These are phyloP conservation scores for Sciurus vulgaris DNA, from an alignment of 2,797 vertebrate genomes.

Conservation along the genomic window DNA sequence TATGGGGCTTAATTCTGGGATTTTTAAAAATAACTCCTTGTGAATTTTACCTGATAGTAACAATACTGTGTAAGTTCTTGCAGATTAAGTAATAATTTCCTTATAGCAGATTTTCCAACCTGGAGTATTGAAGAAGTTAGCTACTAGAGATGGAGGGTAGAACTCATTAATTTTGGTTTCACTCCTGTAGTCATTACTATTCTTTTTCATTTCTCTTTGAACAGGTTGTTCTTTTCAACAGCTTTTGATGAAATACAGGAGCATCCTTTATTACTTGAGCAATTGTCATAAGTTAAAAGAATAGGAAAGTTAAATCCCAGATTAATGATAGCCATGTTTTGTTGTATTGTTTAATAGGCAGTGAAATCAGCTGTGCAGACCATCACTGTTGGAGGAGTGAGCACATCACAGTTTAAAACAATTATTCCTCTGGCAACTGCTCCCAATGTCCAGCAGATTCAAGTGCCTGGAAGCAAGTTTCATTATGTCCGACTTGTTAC, in stretches of 20 bases:
- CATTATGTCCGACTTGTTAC: constrained; percentile 98
- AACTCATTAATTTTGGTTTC: constrained; percentile 53
- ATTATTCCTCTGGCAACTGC: constrained; percentile 96
- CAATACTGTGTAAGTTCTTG: constrained; percentile 32
- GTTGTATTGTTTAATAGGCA: constrained; percentile 88
- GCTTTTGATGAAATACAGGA: constrained; percentile 39
- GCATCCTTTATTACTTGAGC: constrained; percentile 12
- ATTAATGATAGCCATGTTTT: constrained; percentile 80
- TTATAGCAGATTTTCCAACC: constrained; percentile 56
- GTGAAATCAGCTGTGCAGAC: constrained; percentile 95
- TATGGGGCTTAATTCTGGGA: constrained; percentile 47
- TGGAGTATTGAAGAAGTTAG: neutral
- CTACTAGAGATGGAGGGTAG: neutral
- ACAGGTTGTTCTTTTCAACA: constrained; percentile 64
- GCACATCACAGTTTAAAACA: constrained; percentile 96
- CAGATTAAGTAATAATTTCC: constrained; percentile 61
- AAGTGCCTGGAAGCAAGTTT: constrained; percentile 98
- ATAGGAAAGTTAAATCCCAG: constrained; percentile 1
- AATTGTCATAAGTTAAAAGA: constrained; percentile 27
- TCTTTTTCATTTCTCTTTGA: constrained; percentile 69
- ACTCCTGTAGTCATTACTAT: constrained; percentile 31
- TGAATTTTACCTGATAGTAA: constrained; percentile 3
- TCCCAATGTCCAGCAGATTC: constrained; percentile 97
- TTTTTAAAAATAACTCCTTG: constrained; percentile 41
- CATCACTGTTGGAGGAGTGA: constrained; percentile 93